Evolutionary conservation across 2,113 vertebrate species (phyloP), one percentile per base, ranked within the genome.

Genomic region (Sinocyclocheilus anophthalmus): DNA sequence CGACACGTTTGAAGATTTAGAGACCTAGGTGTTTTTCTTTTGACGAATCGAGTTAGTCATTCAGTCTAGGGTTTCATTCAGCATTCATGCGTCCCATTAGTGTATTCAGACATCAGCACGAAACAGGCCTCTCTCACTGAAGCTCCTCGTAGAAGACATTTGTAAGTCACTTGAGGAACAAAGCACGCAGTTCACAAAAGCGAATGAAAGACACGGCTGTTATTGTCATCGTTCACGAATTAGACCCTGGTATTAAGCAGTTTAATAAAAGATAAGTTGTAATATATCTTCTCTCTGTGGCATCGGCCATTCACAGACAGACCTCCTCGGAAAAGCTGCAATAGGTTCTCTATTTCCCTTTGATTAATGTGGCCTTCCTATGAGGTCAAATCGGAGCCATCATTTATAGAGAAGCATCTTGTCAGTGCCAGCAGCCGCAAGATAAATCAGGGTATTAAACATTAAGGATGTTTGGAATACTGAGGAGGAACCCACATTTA

Each of bases 311-410:
- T 61, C 24, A 69, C 14, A 81, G 50, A 39, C 24, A 24, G 81
- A 78, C 63, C 37, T 70, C 69, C 69, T 57, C 53, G 8, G 84
- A 77, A 79, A 42, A 59, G 3, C 79, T 53, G 72, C 53, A 69
- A 70, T 42, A 67, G 84, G 85, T 87, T 84, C 81, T 63, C 75
- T 59, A 67, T 50, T 84, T 79, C 76, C 59, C 81, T 61, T 37
- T 91, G 89, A 91, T 90, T 86, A 91, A 89, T 91, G 76, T 30
- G 70, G 89, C 59, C 85, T 63, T 70, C 69, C 69, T 85, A 59
- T 87, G 81, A 85, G 88, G 87, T 90, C 89, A 89, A 88, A 87
- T 67, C 30, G 50, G 18, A 86, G 39, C 83, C 65, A 87, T 84
- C 42, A 84, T 88, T 89, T 91, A 88, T 61, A 63, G 55, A 76